Conservation (phyloP, 2,797 vertebrate species). For the Paedocypris micromegethes region DNA sequence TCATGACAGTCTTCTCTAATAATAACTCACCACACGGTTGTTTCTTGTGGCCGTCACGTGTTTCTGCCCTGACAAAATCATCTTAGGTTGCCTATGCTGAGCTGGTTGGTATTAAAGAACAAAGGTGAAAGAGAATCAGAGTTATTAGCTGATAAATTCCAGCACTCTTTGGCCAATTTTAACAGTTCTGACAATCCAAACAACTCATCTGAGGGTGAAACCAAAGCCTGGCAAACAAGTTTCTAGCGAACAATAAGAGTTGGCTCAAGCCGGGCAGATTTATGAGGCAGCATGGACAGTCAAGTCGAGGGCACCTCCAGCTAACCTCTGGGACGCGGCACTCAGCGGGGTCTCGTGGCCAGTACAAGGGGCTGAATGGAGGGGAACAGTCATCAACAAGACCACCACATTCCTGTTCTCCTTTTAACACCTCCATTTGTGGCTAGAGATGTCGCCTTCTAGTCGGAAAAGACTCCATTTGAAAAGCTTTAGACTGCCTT, state of each 20-base stretch:
- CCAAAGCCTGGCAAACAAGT: constrained; percentile 28
- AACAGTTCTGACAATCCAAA: constrained; percentile 14
- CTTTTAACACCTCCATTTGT: constrained; percentile 49
- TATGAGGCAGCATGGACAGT: constrained; percentile 38
- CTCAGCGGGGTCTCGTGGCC: constrained; percentile 36
- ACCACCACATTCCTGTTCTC: constrained; percentile 50
- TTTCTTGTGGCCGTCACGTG: constrained; percentile 23
- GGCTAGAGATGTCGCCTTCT: constrained; percentile 36
- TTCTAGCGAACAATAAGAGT: constrained; percentile 32
- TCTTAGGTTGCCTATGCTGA: constrained; percentile 30
- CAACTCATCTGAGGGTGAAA: constrained; percentile 24
- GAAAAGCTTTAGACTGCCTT: constrained; percentile 1
- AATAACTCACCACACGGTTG: constrained; percentile 40
- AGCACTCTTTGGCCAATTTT: constrained; percentile 20
- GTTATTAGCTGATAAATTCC: constrained; percentile 37
- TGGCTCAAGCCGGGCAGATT: constrained; percentile 36
- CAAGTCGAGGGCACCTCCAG: constrained; percentile 42
- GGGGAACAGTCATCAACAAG: constrained; percentile 40
- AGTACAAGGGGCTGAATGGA: constrained; percentile 19
- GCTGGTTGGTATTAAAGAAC: constrained; percentile 22
- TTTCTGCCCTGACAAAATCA: constrained; percentile 27
- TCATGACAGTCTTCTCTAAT: constrained; percentile 29
- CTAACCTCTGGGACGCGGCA: constrained; percentile 41
- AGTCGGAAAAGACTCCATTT: constrained; percentile 22
- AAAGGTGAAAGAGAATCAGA: constrained; percentile 26